These are phyloP conservation scores for Eidolon helvum DNA, from an alignment of 2,113 vertebrate species.

Conservation along the genomic window DNA sequence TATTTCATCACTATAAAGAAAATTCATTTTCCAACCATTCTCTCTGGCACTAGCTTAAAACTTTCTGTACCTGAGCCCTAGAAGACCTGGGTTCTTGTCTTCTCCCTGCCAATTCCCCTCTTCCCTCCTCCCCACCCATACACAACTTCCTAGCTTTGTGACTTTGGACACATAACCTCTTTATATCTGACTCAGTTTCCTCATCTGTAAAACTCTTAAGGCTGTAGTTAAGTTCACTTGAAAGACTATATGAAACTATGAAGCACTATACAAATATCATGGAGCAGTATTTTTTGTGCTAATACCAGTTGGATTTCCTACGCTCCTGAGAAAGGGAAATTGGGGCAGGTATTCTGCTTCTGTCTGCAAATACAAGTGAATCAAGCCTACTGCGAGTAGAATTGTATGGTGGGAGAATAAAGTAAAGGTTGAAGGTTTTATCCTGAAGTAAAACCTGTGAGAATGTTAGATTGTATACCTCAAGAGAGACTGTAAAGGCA, in stretches of 20 bases:
- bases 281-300: not conserved
- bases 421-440: not conserved
- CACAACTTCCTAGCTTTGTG: not conserved
- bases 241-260: not conserved
- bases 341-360: not conserved
- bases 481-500: not conserved
- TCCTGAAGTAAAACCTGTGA: not conserved
- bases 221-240: not conserved
- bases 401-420: not conserved
- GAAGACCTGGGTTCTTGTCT: not conserved
- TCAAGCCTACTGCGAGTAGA: not conserved
- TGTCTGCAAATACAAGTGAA: not conserved
- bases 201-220: not conserved
- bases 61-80: not conserved
- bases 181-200: not conserved
- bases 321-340: not conserved
- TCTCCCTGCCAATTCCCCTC: too few relatives aligned
- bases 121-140: not conserved
- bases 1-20: not conserved
- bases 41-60: not conserved
- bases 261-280: not conserved
- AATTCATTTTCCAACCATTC: not conserved
- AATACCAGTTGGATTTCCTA: not conserved
- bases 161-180: not conserved
- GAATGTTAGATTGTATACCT: slow-evolving; percentile 17